These are phyloP conservation scores for Drosophila bifasciata DNA, from an alignment of 1,140 invertebrate species.

Conservation along the genomic window DNA sequence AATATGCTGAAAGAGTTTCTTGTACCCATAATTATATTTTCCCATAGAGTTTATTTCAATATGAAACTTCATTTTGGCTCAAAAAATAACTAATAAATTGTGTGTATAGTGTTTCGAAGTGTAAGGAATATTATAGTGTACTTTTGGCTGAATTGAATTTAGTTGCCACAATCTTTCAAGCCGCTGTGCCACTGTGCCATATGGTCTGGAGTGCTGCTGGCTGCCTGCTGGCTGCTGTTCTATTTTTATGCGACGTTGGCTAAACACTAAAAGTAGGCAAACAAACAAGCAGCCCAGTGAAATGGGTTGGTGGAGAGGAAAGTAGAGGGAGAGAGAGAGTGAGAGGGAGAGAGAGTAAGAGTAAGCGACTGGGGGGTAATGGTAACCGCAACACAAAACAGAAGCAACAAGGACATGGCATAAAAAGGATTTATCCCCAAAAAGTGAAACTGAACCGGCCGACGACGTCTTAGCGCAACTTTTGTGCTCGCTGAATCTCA, in stretches of 20 bases:
- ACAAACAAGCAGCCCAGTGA: slow-evolving; percentile 46
- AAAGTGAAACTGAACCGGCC: slow-evolving; percentile 52
- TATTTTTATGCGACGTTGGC: slow-evolving; percentile 77
- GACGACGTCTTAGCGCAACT: slow-evolving; percentile 60
- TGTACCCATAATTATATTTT: too few species aligned
- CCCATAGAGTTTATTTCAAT: too few species aligned
- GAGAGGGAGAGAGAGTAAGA: background rate
- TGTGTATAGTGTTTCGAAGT: too few species aligned
- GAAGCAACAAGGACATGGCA: slow-evolving; percentile 48
- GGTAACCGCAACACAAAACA: slow-evolving; percentile 35
- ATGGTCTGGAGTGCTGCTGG: slow-evolving; percentile 29
- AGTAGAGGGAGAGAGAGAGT: background rate
- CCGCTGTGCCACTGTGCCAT: slow-evolving; percentile 29
- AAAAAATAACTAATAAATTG: too few species aligned
- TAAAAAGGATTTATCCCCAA: slow-evolving; percentile 57
- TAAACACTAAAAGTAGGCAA: slow-evolving; percentile 79
- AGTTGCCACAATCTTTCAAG: background rate
- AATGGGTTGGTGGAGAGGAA: too few species aligned
- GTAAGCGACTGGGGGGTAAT: too few species aligned
- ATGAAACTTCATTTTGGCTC: too few species aligned
- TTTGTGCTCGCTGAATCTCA: slow-evolving; percentile 21
- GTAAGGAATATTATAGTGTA: too few species aligned
- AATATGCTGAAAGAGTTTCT: too few species aligned
- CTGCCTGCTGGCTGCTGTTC: slow-evolving; percentile 48
- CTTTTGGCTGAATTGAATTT: too few species aligned